A percentile compares a stretch with the other conserved stretches of the same genome.
phyloP scores from a whole-genome alignment of 2,113 vertebrate genomes.

The Mustelus asterias region DNA sequence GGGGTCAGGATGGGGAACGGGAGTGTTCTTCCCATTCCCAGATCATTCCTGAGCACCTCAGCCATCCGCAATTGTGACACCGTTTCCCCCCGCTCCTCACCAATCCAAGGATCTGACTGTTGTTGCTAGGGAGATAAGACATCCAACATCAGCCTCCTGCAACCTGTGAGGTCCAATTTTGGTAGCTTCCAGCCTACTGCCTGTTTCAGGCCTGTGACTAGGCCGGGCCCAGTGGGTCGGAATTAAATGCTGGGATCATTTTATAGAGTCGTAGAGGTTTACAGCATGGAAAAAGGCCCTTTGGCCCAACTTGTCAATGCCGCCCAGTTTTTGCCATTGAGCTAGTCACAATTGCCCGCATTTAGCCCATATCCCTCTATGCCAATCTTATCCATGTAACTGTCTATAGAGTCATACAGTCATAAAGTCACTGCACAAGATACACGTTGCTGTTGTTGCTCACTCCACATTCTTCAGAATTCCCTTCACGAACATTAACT shows the following conservation, averaged over 20 bases:
- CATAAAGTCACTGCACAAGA: too few relatives aligned
- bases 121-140: not conserved
- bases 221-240: not conserved
- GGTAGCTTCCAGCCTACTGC: not conserved
- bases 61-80: not conserved
- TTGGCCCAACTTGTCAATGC: too few relatives aligned
- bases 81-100: not conserved
- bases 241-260: too few relatives aligned
- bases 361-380: too few relatives aligned
- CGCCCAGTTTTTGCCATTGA: too few relatives aligned
- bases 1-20: not conserved
- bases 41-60: not conserved
- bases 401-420: too few relatives aligned
- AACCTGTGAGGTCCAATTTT: not conserved
- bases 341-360: too few relatives aligned
- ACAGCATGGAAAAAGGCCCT: too few relatives aligned
- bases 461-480: not conserved
- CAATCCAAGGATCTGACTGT: not conserved
- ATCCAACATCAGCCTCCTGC: not conserved
- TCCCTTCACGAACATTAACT: not conserved
- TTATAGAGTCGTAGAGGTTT: too few relatives aligned
- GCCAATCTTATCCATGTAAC: too few relatives aligned
- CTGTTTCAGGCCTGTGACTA: not conserved
- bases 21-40: not conserved
- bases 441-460: too few relatives aligned